Evolutionary conservation across 2,888 invertebrate species (phyloP).

Genomic region (Holacanthella duospinosa): DNA sequence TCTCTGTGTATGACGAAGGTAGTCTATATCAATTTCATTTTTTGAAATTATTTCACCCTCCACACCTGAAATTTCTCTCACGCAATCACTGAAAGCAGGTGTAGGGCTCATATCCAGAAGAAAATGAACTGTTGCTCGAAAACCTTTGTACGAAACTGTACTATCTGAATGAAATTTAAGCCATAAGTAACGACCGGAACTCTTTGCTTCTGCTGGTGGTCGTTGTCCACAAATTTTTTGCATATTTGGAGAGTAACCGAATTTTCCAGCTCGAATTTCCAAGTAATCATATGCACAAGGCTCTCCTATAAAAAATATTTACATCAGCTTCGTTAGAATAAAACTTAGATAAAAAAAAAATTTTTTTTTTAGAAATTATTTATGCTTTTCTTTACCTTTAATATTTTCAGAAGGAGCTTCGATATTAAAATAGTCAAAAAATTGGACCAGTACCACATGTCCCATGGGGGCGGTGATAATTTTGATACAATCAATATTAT

Average conservation of each 20-base stretch:
- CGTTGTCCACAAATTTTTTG: slow-evolving; percentile 60
- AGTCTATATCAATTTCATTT: slow-evolving; percentile 39
- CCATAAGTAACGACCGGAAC: slow-evolving; percentile 64
- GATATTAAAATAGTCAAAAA: slow-evolving; percentile 65
- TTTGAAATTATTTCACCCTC: slow-evolving; percentile 50
- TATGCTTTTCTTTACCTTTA: too few relatives aligned
- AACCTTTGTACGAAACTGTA: slow-evolving; percentile 66
- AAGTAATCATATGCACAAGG: slow-evolving; percentile 68
- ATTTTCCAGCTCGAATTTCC: slow-evolving; percentile 70
- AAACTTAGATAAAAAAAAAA: too few relatives aligned
- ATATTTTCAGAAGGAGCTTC: slow-evolving; percentile 46
- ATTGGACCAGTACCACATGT: slow-evolving; percentile 43
- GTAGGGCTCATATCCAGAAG: slow-evolving; percentile 42
- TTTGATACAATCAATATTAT: slow-evolving; percentile 55
- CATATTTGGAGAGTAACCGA: slow-evolving; percentile 58
- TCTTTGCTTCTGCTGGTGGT: slow-evolving; percentile 62
- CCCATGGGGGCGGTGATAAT: slow-evolving; percentile 47
- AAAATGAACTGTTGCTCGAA: slow-evolving; percentile 63
- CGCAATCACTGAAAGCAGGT: neutral
- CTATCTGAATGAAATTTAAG: slow-evolving; percentile 68
- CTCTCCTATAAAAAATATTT: slow-evolving; percentile 43
- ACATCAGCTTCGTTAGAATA: slow-evolving; percentile 39
- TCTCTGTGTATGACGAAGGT: slow-evolving; percentile 46
- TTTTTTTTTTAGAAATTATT: too few relatives aligned
- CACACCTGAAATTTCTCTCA: slow-evolving; percentile 45